Evolutionary conservation across 2,113 vertebrate genomes (phyloP), one percentile per base, ranked within the genome.

Genomic region (Lasiurus borealis): DNA sequence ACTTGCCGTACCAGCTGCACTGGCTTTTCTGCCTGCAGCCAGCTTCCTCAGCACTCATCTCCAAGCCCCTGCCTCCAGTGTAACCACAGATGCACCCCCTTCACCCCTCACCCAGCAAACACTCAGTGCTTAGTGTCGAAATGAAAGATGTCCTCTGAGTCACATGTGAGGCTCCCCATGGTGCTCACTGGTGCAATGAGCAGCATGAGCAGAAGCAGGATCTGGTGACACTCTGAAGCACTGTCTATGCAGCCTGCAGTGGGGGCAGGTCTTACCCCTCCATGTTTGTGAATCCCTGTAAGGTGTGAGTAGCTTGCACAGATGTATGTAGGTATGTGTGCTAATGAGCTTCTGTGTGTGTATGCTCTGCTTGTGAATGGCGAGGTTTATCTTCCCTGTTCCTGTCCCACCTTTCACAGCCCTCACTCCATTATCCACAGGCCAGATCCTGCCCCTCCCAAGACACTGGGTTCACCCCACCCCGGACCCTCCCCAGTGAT

Each of bases 161-260:
- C 52, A 18, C 0, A 5, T 13, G 25, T 3, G 1, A 31, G 29
- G 3, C 29, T 87, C 14, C 64, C 62, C 57, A 12, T 0, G 1
- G 16, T 2, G 27, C 2, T 75, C 40, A n/a, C 1, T 11, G 29
- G 85, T 4, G 7, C 0, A 4, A 2, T 0, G 6, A 14, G n/a
- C 16, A 13, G 64, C 50, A 57, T 7, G 54, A 50, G 62, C 15
- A 19, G 72, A 69, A 90, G 31, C 19, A 66, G 3, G 44, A 76
- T 44, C 23, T 2, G 16, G 5, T 3, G 23, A 2, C 8, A 11
- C 3, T 18, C 23, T 4, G n/a, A 50, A 34, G 7, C 9, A 25
- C 3, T 8, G 31, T 14, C 54, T 46, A 3, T 12, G 40, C 1
- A 46, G 44, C 88, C 34, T 4, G 1, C 0, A 0, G 23, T 4